Percentiles rank a stretch among this genome's conserved stretches.
phyloP scores from a whole-genome alignment of 2,888 invertebrate genomes.

The Ecdyonurus torrentis region DNA sequence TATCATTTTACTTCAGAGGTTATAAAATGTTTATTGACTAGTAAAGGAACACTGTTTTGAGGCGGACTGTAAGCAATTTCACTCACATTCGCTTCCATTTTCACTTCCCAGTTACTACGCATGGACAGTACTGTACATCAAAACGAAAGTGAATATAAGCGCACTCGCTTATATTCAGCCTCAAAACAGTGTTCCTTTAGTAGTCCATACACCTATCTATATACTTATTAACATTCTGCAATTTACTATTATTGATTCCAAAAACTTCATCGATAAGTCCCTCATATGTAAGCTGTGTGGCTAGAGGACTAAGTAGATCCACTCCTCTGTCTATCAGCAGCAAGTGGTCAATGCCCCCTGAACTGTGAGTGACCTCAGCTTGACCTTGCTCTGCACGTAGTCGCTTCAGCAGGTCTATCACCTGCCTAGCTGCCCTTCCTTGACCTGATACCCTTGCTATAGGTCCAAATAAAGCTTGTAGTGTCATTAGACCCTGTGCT shows the following conservation, averaged over 20 bases:
- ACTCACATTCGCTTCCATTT: too few relatives aligned
- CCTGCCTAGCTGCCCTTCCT: slow-evolving; percentile 72
- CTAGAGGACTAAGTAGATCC: slow-evolving; percentile 81
- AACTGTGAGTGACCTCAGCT: slow-evolving; percentile 18
- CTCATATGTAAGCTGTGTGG: slow-evolving; percentile 93
- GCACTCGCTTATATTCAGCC: background rate
- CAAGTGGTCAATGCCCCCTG: slow-evolving; percentile 68
- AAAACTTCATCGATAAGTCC: slow-evolving; percentile 93
- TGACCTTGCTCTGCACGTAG: slow-evolving; percentile 42
- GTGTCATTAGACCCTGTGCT: slow-evolving; percentile 66
- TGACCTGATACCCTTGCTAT: slow-evolving; percentile 82
- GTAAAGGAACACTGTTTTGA: too few relatives aligned
- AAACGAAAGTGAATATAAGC: background rate
- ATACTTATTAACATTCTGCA: background rate
- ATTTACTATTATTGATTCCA: slow-evolving; percentile 55
- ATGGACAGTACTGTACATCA: background rate
- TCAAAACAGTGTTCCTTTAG: background rate
- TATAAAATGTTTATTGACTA: too few relatives aligned
- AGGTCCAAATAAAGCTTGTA: slow-evolving; percentile 78
- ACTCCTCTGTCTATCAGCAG: slow-evolving; percentile 78
- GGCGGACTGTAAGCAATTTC: too few relatives aligned
- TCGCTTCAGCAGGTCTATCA: slow-evolving; percentile 71
- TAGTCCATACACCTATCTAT: background rate
- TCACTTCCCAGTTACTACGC: too few relatives aligned
- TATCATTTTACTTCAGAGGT: too few relatives aligned